Evolutionary conservation across 1,140 invertebrate genomes (phyloP).

Genomic region (Caerostris extrusa): DNA sequence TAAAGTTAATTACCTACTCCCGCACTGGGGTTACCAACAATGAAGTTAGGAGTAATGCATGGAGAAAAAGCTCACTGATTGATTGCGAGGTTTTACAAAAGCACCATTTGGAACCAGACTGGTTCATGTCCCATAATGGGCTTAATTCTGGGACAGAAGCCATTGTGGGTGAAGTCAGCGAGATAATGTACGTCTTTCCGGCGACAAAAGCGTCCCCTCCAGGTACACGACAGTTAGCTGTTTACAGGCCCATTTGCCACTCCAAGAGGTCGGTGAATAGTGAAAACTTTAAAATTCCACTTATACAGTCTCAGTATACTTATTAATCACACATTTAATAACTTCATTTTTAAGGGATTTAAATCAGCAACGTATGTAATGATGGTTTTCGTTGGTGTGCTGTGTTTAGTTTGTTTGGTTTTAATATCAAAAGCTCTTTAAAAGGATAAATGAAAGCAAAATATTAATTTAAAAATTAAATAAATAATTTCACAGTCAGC

Average conservation of each 20-base stretch:
- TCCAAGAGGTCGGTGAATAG: not conserved
- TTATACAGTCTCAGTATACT: not conserved
- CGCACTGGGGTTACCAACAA: conserved; percentile 50
- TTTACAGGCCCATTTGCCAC: not conserved
- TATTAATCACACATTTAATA: too few relatives aligned
- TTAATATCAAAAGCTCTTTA: not conserved
- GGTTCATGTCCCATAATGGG: conserved; percentile 13
- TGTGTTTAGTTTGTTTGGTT: not conserved
- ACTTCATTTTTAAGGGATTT: too few relatives aligned
- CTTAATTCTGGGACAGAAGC: not conserved
- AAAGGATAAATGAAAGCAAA: not conserved
- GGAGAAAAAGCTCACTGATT: conserved; percentile 59
- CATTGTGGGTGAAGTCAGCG: conserved; percentile 11
- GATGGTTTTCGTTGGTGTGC: too few relatives aligned
- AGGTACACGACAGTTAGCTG: conserved; percentile 6
- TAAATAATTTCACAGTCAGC: not conserved
- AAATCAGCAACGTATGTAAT: too few relatives aligned
- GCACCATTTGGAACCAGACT: not conserved
- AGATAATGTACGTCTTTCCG: conserved; percentile 30
- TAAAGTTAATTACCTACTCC: conserved; percentile 61
- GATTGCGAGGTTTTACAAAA: conserved; percentile 45
- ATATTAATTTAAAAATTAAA: not conserved
- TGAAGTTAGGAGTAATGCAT: conserved; percentile 39
- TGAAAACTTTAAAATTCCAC: not conserved
- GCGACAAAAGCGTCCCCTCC: not conserved